Evolutionary conservation across 1,140 invertebrate species (phyloP).

Genomic region (honey bee (Apis mellifera)): Amel_HAv3.1 CM009945.2:6803001-6803500

Average conservation of each 20-base stretch:
- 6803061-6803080: background rate
- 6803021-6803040: background rate
- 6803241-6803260: background rate
- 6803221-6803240: background rate
- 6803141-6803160: background rate
- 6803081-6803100: background rate
- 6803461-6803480: background rate
- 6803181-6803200: background rate
- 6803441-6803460: background rate
- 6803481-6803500: constrained; percentile 29
- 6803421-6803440: constrained; percentile 17
- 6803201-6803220: background rate
- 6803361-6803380: background rate
- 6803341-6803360: constrained; percentile 17
- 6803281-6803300: too few relatives aligned
- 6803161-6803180: constrained; percentile 1
- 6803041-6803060: background rate
- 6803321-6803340: background rate
- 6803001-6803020: background rate
- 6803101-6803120: background rate
- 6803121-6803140: background rate
- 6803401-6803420: too few relatives aligned
- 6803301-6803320: background rate
- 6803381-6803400: background rate
- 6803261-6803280: background rate